A percentile compares a stretch with the other conserved stretches of the same genome.
Conservation (phyloP, 2,888 invertebrate species). For the Exephanes ischioxanthus region DNA sequence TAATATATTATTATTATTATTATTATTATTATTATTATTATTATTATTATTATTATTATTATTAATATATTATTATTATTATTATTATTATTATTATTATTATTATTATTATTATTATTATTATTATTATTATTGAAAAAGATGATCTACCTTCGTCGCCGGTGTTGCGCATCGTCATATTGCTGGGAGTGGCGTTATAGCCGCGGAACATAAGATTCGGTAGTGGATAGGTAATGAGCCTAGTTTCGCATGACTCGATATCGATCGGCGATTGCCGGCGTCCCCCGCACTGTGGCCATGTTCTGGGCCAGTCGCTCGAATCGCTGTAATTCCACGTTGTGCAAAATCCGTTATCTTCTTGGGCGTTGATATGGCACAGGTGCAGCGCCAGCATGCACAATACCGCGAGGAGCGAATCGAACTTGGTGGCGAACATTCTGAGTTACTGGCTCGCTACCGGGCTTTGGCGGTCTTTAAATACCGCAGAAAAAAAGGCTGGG, state of each 20-base stretch:
- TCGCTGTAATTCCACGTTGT: slow-evolving; percentile 51
- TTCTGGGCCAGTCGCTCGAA: slow-evolving; percentile 61
- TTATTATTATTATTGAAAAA: neutral
- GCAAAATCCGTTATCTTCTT: too few relatives aligned
- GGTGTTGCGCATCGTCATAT: slow-evolving; percentile 28
- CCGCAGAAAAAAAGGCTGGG: neutral
- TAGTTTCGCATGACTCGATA: slow-evolving; percentile 46
- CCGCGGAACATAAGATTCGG: slow-evolving; percentile 27
- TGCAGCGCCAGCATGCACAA: neutral
- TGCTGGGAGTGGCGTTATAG: slow-evolving; percentile 37
- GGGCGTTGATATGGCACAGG: neutral
- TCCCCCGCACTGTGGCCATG: slow-evolving; percentile 67
- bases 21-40: neutral
- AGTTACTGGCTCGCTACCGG: neutral
- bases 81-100: too few relatives aligned
- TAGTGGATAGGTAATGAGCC: neutral
- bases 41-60: neutral
- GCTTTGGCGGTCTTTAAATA: neutral
- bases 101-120: neutral
- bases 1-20: neutral
- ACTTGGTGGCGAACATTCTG: neutral
- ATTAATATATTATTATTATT: too few relatives aligned
- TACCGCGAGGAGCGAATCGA: neutral
- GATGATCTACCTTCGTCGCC: slow-evolving; percentile 48
- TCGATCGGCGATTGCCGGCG: slow-evolving; percentile 71